Conservation (phyloP, 2,113 vertebrate genomes). For the western clawed frog (Xenopus tropicalis) region UCB_Xtro_10.0 CM004444.2:117582501-117583000, state of each 20-base stretch:
- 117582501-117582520: slow-evolving; percentile 77
- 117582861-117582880: too few relatives aligned
- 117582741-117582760: too few relatives aligned
- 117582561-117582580: slow-evolving; percentile 90
- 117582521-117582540: slow-evolving; percentile 72
- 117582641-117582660: slow-evolving; percentile 84
- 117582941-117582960: too few relatives aligned
- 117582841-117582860: neutral
- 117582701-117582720: slow-evolving; percentile 98
- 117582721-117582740: slow-evolving; percentile 53
- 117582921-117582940: too few relatives aligned
- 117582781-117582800: too few relatives aligned
- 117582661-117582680: slow-evolving; percentile 93
- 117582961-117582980: too few relatives aligned
- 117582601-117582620: slow-evolving; percentile 81
- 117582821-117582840: neutral
- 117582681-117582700: slow-evolving; percentile 88
- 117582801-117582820: too few relatives aligned
- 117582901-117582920: too few relatives aligned
- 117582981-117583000: too few relatives aligned
- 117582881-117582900: too few relatives aligned
- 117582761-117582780: too few relatives aligned
- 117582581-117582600: slow-evolving; percentile 48
- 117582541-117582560: slow-evolving; percentile 85
- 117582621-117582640: slow-evolving; percentile 81